These are phyloP conservation scores for Sebastes reedi DNA, from an alignment of 2,797 vertebrate genomes.

Conservation along the genomic window DNA sequence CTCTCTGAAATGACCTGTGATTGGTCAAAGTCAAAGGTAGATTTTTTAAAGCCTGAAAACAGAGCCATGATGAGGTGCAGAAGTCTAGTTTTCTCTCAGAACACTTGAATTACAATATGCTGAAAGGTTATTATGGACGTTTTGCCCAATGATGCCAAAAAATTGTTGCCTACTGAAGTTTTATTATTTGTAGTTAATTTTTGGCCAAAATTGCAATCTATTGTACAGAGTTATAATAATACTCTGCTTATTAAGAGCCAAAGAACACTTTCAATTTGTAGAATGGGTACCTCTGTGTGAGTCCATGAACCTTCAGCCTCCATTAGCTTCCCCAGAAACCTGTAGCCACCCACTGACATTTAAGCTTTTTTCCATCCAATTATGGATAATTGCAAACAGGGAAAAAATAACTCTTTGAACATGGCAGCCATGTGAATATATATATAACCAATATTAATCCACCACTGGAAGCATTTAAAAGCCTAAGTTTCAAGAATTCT, in stretches of 20 bases:
- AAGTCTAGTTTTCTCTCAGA: too few species aligned
- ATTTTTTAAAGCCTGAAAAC: too few species aligned
- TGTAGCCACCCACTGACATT: conserved; percentile 34
- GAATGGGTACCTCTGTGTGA: conserved; percentile 12
- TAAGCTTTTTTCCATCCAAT: conserved; percentile 25
- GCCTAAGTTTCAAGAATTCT: background rate
- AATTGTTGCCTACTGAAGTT: too few species aligned
- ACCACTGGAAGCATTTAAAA: conserved; percentile 11
- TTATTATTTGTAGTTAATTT: background rate
- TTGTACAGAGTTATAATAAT: background rate
- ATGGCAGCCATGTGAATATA: conserved; percentile 2
- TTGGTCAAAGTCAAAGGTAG: too few species aligned
- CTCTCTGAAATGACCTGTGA: too few species aligned
- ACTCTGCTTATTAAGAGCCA: conserved; percentile 22
- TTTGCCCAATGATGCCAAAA: too few species aligned
- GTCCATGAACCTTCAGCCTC: conserved; percentile 29
- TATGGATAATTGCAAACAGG: conserved; percentile 34
- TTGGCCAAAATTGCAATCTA: background rate
- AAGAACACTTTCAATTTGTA: conserved; percentile 33
- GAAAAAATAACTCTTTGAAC: conserved; percentile 2
- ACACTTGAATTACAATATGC: too few species aligned
- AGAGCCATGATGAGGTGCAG: too few species aligned
- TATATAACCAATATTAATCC: conserved; percentile 28
- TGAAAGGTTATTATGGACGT: too few species aligned
- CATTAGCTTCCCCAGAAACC: conserved; percentile 39